Evolutionary conservation across 2,113 vertebrate genomes (phyloP), one percentile per base, ranked within the genome.

Genomic region (Mormoops blainvillei): DNA sequence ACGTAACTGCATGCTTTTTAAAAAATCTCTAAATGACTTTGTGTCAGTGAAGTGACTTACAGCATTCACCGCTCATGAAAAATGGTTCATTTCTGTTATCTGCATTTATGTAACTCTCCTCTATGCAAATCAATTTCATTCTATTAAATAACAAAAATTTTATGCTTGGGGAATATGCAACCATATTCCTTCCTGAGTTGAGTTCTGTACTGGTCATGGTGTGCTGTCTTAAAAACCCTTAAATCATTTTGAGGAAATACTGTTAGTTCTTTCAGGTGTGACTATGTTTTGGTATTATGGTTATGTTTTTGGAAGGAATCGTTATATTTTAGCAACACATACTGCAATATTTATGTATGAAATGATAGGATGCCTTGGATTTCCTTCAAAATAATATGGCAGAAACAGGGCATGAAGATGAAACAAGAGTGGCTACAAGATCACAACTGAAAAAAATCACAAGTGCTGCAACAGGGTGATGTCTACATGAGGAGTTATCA

Each of bases 21-120:
- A 87, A 93, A 84, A 83, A 92, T 63, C 54, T 85, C 68, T 91
- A 89, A 94, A 94, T 93, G 58, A 83, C 15, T 96, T 67, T 83
- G 77, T 84, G 50, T 94, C 77, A 93, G 24, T 50, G 26, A 91
- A 89, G 24, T 96, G 80, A 96, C 63, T 96, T 65, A 93, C 1
- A 70, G 26, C 41, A 77, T 87, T 91, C 20, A 87, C 77, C 28
- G 68, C 41, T 89, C 83, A 85, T 73, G 65, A 94, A 90, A 95
- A 68, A 50, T 61, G 41, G 54, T 68, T 93, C n/a, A 20, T 93
- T 70, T 91, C 74, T 74, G n/a, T 86, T 78, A 58, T 91, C 86
- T 86, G 58, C 41, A 95, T 65, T 94, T 94, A 95, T 65, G 77
- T 93, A 83, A 43, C 26, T 95, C 58, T 96, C 38, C 65, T 96